Evolutionary conservation across 2,888 invertebrate genomes (phyloP), one percentile per base, ranked within the genome.

Genomic region (Rhingia campestris): DNA sequence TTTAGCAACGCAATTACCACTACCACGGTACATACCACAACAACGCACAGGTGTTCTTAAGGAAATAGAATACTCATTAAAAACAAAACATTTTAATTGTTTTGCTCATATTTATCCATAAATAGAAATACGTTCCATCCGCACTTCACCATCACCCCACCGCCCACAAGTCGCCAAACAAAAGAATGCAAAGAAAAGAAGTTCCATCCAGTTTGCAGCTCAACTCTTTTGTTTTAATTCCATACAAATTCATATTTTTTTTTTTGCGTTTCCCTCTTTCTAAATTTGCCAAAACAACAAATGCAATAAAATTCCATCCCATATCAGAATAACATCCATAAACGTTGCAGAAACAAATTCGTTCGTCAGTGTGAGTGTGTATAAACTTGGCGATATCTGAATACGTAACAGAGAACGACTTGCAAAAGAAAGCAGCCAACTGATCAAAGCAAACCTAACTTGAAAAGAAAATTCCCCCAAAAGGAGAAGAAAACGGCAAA

Each of bases 251-350:
- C 49, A 49, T 49, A 30, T 9, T 30, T 63, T 69, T 58, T 63
- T 45, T 35, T 33, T 32, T 59, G 12, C 32, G 49, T 56, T 49
- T 33, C 10, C 47, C 32, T 47, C 22, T 5, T n/a, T 54, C 12
- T 7, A 63, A 69, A 54, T 67, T 63, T 35, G 22, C 66, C 49
- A 77, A 49, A 72, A 74, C 75, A 75, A 45, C 56, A 53, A 74
- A 80, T 79, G 70, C 70, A 84, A 84, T 84, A 59, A 74, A 84
- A 84, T 75, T 80, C 74, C 80, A 70, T 75, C 35, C 74, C 70
- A 69, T 84, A 74, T 74, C 66, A 56, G 74, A 75, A 73, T 56
- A 53, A 59, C 76, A 75, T 70, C 70, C 75, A 76, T 81, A 81
- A 30, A 14, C 32, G 4, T 41, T 33, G 30, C 49, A 5, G 9